Evolutionary conservation across 2,113 vertebrate genomes (phyloP).

Genomic region (Procavia capensis): DNA sequence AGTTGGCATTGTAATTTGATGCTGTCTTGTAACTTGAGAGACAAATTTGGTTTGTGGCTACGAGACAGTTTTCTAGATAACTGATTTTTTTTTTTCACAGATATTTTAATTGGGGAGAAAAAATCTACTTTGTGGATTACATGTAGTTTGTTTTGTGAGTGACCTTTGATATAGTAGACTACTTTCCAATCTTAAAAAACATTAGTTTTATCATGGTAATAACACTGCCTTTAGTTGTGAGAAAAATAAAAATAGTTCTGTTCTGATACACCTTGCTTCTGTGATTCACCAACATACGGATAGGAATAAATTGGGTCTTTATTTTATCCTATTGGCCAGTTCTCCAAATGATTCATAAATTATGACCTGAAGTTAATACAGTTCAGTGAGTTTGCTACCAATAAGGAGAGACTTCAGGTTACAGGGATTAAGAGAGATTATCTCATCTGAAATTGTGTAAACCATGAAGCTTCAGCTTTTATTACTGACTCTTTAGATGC

Average conservation of each 20-base stretch:
- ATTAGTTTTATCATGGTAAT: conserved; percentile 34
- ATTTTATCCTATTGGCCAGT: conserved; percentile 35
- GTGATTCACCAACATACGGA: not conserved
- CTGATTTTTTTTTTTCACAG: conserved; percentile 42
- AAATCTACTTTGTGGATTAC: not conserved
- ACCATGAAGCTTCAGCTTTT: not conserved
- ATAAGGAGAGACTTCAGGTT: not conserved
- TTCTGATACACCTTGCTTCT: not conserved
- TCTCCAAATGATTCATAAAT: not conserved
- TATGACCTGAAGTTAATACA: conserved; percentile 26
- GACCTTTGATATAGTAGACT: not conserved
- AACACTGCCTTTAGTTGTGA: conserved; percentile 1
- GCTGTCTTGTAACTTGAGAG: not conserved
- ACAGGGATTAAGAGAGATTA: not conserved
- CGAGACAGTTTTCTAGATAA: conserved; percentile 17
- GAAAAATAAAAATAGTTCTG: not conserved
- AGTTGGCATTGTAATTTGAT: conserved; percentile 21
- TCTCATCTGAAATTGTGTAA: conserved; percentile 8
- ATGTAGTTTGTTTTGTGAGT: not conserved
- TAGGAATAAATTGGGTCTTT: not conserved
- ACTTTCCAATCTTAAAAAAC: not conserved
- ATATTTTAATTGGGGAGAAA: not conserved
- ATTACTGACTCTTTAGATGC: not conserved
- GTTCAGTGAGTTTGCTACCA: not conserved
- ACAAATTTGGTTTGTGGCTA: conserved; percentile 23